These are phyloP conservation scores for Cynodonichthys magdalenae DNA, from an alignment of 2,797 vertebrate species.

Conservation along the genomic window DNA sequence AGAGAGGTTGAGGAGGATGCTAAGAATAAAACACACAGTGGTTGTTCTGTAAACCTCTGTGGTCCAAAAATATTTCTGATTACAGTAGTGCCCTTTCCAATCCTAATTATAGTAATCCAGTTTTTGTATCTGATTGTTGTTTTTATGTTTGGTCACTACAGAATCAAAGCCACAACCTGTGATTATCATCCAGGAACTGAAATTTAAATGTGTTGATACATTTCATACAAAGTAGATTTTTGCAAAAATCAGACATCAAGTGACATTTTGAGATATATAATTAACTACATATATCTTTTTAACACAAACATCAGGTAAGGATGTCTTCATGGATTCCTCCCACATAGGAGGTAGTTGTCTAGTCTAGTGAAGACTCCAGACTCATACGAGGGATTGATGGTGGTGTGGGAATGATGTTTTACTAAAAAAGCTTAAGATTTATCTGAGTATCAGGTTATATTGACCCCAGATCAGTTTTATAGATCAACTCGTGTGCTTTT, in stretches of 20 bases:
- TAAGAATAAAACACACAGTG: constrained; percentile 64
- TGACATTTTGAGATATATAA: background rate
- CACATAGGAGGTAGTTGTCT: background rate
- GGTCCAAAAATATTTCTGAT: constrained; percentile 52
- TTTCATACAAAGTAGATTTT: constrained; percentile 10
- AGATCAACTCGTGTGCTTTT: no score
- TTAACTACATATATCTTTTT: background rate
- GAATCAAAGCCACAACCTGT: constrained; percentile 35
- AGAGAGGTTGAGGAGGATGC: constrained; percentile 31
- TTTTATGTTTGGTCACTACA: constrained; percentile 46
- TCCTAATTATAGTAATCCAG: constrained; percentile 58
- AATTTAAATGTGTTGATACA: constrained; percentile 23
- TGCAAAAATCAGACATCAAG: background rate
- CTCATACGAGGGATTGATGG: background rate
- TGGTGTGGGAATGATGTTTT: background rate
- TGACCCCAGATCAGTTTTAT: no score
- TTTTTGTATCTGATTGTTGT: constrained; percentile 43
- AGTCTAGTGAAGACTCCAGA: background rate
- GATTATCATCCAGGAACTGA: constrained; percentile 33
- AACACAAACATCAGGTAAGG: background rate
- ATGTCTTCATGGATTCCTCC: background rate
- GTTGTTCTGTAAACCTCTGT: constrained; percentile 45
- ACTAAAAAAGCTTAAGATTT: background rate
- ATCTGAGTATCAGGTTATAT: no score
- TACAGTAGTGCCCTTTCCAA: constrained; percentile 42